A percentile compares a stretch with the other conserved stretches of the same genome.
Evolutionary conservation across 2,113 vertebrate genomes (phyloP).

Genomic region (Vidua macroura): DNA sequence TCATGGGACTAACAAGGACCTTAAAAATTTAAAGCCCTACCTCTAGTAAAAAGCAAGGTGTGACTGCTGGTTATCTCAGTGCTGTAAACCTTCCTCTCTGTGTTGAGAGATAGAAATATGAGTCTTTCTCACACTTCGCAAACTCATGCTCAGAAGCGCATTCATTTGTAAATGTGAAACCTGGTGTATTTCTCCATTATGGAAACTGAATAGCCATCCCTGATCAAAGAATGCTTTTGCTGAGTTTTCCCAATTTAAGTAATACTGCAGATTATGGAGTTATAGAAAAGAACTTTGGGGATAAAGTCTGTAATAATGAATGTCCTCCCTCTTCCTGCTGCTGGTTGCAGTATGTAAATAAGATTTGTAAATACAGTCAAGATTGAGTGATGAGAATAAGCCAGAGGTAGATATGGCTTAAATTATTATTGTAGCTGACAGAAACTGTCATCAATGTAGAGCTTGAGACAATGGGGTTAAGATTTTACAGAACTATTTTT

Average conservation of each 20-base stretch:
- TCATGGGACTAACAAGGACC: background rate
- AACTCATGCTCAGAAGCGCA: background rate
- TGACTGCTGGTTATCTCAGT: background rate
- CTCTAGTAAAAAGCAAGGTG: background rate
- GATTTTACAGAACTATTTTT: background rate
- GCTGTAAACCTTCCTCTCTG: background rate
- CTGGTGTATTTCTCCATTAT: background rate
- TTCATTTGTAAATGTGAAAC: background rate
- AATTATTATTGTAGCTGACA: background rate
- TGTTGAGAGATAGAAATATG: background rate
- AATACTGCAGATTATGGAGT: background rate
- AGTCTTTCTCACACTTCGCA: background rate
- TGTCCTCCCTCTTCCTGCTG: background rate
- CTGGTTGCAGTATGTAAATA: background rate
- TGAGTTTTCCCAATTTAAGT: background rate
- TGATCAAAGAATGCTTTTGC: background rate
- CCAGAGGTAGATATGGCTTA: background rate
- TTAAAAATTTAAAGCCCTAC: background rate
- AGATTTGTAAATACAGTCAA: background rate
- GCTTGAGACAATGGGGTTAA: background rate
- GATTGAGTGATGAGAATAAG: background rate
- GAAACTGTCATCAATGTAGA: background rate
- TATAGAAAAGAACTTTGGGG: background rate
- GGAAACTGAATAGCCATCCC: background rate
- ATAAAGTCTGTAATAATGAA: background rate